Evolutionary conservation across 2,113 vertebrate species (phyloP).

Genomic region (Ranitomeya imitator): DNA sequence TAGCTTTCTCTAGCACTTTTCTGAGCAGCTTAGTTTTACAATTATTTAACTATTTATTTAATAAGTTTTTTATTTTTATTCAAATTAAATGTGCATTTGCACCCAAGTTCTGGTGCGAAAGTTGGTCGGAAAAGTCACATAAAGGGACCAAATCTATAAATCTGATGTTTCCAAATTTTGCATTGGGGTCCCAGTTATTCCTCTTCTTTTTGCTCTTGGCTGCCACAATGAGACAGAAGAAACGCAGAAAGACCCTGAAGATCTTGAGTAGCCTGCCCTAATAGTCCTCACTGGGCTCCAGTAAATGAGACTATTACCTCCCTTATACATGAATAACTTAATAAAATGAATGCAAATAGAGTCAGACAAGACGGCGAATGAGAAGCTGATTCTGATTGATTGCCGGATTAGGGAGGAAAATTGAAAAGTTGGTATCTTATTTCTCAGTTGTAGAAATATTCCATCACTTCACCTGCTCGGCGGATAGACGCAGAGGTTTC

Average conservation of each 20-base stretch:
- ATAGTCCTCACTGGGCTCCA: background rate
- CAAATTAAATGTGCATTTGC: too few species aligned
- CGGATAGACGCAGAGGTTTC: background rate
- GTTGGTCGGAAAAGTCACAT: background rate
- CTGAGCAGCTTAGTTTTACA: too few species aligned
- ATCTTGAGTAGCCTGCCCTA: background rate
- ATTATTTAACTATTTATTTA: too few species aligned
- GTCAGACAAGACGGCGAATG: slow-evolving; percentile 12
- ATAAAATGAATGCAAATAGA: slow-evolving; percentile 27
- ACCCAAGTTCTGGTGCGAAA: too few species aligned
- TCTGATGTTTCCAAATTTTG: background rate
- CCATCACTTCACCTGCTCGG: background rate
- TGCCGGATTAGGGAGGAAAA: slow-evolving; percentile 4
- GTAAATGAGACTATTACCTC: background rate
- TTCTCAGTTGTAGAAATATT: background rate
- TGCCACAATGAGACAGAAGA: background rate
- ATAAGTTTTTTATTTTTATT: too few species aligned
- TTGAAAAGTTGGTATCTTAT: background rate
- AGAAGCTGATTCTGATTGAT: slow-evolving; percentile 30
- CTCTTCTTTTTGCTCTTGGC: background rate
- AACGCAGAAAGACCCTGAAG: background rate
- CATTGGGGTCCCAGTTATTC: background rate
- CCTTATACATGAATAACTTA: slow-evolving; percentile 17
- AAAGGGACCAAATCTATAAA: background rate
- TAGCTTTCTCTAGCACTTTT: too few species aligned